Conservation (phyloP, 2,888 invertebrate species). For the Euzophera pinguis region DNA sequence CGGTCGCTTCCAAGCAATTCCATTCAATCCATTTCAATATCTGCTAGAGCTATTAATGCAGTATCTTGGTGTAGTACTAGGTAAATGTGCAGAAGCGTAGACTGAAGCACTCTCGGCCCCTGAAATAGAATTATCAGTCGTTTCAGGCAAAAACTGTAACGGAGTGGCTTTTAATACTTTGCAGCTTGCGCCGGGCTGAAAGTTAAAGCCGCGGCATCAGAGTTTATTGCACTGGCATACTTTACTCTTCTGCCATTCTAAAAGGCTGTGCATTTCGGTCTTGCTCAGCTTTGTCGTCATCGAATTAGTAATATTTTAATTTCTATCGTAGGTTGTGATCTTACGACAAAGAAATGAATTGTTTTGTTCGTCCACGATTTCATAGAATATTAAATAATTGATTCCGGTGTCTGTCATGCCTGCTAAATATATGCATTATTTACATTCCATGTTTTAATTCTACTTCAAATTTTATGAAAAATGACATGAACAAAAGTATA, state of each 20-base stretch:
- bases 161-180: conserved; percentile 51
- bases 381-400: no score
- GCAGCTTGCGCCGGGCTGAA: conserved; percentile 34
- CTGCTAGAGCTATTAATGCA: not conserved
- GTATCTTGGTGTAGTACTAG: conserved; percentile 20
- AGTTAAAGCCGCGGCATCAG: conserved; percentile 36
- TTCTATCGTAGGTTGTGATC: no score
- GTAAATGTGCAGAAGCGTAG: conserved; percentile 32
- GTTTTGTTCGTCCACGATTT: no score
- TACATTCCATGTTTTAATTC: no score
- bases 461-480: no score
- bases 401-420: no score
- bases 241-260: conserved; percentile 6
- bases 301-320: not conserved
- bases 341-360: no score
- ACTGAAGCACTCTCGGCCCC: conserved; percentile 40
- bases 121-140: conserved; percentile 55
- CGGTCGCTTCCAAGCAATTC: not conserved
- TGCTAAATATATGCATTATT: no score
- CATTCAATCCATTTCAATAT: not conserved
- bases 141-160: conserved; percentile 43
- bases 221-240: conserved; percentile 32
- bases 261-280: not conserved
- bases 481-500: no score
- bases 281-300: not conserved